phyloP scores from a whole-genome alignment of 2,797 vertebrate species.

The Protosalanx chinensis region DNA sequence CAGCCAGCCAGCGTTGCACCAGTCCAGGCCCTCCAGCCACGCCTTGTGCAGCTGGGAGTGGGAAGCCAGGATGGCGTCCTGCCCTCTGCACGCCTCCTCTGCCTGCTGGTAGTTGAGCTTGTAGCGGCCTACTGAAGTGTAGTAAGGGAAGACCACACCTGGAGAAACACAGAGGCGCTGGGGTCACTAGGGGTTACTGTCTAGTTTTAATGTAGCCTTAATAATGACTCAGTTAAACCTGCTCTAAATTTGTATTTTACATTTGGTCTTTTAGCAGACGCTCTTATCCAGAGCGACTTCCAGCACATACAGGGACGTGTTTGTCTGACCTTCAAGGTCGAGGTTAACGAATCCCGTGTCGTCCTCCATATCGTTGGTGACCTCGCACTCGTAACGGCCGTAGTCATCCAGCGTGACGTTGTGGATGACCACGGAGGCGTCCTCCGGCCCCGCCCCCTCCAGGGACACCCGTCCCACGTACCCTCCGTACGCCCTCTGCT shows the following conservation, averaged over 20 bases:
- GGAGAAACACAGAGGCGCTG: no score
- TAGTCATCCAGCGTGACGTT: conserved; percentile 93
- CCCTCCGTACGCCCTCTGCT: conserved; percentile 80
- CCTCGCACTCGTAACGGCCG: conserved; percentile 92
- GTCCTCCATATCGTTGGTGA: conserved; percentile 92
- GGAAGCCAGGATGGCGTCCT: conserved; percentile 90
- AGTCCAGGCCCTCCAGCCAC: conserved; percentile 91
- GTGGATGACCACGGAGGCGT: conserved; percentile 89
- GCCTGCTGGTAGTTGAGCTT: conserved; percentile 88
- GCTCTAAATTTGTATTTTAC: no score
- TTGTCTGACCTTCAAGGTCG: conserved; percentile 84
- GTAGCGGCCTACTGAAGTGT: conserved; percentile 87
- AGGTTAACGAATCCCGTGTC: conserved; percentile 92
- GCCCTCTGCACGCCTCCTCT: conserved; percentile 79
- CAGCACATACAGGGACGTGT: no score
- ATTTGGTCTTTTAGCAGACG: no score
- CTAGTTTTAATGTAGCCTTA: no score
- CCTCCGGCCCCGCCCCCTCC: conserved; percentile 80
- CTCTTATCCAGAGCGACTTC: no score
- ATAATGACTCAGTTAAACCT: no score
- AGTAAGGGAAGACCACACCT: conserved; percentile 96
- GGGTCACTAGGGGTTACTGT: no score
- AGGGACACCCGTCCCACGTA: conserved; percentile 83
- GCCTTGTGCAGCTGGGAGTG: conserved; percentile 89
- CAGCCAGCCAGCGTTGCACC: conserved; percentile 97